These are phyloP conservation scores for Montipora capricornis DNA, from an alignment of 64 coral and sea anemone genomes.

Conservation along the genomic window DNA sequence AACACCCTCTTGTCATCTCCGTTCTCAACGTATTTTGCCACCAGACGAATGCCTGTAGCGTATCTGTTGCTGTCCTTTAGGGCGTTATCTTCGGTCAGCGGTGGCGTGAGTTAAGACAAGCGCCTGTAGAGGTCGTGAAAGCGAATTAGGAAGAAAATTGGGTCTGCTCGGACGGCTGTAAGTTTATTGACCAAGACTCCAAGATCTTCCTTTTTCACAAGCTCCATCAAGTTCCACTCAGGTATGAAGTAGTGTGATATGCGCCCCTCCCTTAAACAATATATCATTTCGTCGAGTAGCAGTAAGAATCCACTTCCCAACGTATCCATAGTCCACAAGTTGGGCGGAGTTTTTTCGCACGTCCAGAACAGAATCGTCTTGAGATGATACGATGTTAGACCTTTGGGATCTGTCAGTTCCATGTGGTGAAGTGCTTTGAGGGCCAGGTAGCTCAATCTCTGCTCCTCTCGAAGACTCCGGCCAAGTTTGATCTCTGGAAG, in stretches of 20 bases:
- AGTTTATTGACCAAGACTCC: neutral
- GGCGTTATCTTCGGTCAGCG: neutral
- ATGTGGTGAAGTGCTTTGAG: neutral
- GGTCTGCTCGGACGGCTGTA: neutral
- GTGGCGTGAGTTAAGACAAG: neutral
- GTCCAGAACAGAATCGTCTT: constrained; percentile 13
- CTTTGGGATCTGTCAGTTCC: neutral
- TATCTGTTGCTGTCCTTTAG: neutral
- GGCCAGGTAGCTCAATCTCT: neutral
- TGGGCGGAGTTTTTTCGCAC: constrained; percentile 12
- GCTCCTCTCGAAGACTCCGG: constrained; percentile 4
- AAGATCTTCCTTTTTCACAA: neutral
- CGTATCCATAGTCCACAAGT: neutral
- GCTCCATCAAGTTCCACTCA: neutral
- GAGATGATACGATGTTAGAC: neutral
- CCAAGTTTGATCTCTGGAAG: neutral
- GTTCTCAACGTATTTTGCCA: neutral
- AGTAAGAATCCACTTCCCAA: neutral
- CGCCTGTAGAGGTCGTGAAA: neutral
- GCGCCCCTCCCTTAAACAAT: neutral
- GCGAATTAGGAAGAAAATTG: neutral
- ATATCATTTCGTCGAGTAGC: neutral
- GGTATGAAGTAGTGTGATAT: constrained; percentile 6
- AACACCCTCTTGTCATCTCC: neutral
- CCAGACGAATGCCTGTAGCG: neutral